Evolutionary conservation across 2,113 vertebrate genomes (phyloP), one percentile per base, ranked within the genome.

Genomic region (Ammodytes dubius): DNA sequence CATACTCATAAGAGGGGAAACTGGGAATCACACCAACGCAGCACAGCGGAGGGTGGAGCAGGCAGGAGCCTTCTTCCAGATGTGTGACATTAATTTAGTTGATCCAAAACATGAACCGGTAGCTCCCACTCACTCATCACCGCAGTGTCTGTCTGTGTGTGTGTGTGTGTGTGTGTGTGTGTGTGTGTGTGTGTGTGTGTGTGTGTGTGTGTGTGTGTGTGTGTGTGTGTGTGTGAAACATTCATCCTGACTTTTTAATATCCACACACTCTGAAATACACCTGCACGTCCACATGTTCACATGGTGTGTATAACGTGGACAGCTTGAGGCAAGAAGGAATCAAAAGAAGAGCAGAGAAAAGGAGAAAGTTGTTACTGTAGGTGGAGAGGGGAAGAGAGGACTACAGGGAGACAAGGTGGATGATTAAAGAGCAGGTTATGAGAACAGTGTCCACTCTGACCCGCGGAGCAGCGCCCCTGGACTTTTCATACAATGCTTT

Each of bases 1-100:
- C 50, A 75, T 19, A 76, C 70, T 60, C 56, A 79, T 61, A 81
- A 79, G 72, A 81, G 74, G 73, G 87, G 86, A 91, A 91, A 92
- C 88, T 92, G 91, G 93, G 92, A 93, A 93, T 93, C 92, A 94
- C 93, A 94, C 93, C 91, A 93, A 93, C 91, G 89, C 93, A 93
- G 83, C 87, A 77, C 91, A 92, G 92, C 89, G 70, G 91, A 92
- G 91, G 90, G 93, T 92, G 92, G 91, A 93, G 89, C 91, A 91
- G 82, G 89, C 91, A 90, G 90, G 74, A 93, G 91, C 90, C 90
- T 84, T 91, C 89, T 91, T 94, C 92, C 93, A 94, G 93, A 94
- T 94, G 93, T 94, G 92, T 86, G 91, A 93, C 91, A 92, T 93
- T 93, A 93, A 93, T 92, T 93, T 89, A 92, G 90, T 80, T 91